Conservation (phyloP, 1,140 invertebrate genomes). For the Anastrepha obliqua region DNA sequence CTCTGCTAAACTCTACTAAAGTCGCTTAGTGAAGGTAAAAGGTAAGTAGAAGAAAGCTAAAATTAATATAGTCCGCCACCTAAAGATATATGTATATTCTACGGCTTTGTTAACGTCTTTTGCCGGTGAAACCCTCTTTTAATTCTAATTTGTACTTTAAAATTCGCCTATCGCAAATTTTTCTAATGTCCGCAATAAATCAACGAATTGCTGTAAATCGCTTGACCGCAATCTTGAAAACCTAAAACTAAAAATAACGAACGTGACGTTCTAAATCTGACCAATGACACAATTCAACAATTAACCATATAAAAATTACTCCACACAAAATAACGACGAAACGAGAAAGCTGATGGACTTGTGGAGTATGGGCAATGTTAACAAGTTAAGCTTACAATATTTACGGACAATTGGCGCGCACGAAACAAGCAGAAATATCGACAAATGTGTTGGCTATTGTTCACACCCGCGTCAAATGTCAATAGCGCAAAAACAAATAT, state of each 20-base stretch:
- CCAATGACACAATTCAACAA: constrained; percentile 43
- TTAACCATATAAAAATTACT: constrained; percentile 34
- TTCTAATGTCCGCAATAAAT: too few relatives aligned
- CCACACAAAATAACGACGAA: not conserved
- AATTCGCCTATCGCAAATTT: too few relatives aligned
- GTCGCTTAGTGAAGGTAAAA: too few relatives aligned
- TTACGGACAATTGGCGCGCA: constrained; percentile 42
- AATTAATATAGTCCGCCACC: too few relatives aligned
- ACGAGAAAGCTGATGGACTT: not conserved
- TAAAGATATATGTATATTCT: too few relatives aligned
- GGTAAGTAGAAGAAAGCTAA: too few relatives aligned
- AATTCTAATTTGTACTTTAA: too few relatives aligned
- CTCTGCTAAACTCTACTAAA: too few relatives aligned
- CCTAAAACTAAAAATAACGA: not conserved
- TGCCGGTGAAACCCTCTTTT: too few relatives aligned
- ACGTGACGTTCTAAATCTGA: constrained; percentile 7
- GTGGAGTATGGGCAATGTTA: not conserved
- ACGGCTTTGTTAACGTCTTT: too few relatives aligned
- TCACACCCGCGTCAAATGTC: constrained; percentile 50
- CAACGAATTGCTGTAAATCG: not conserved
- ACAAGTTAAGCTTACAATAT: constrained; percentile 31
- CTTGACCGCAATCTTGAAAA: constrained; percentile 22
- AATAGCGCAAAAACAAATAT: constrained; percentile 34
- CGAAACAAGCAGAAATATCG: not conserved
- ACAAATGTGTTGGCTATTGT: constrained; percentile 1